These are phyloP conservation scores for Blastomussa wellsi DNA, from an alignment of 92 coral and sea anemone species.

Conservation along the genomic window DNA sequence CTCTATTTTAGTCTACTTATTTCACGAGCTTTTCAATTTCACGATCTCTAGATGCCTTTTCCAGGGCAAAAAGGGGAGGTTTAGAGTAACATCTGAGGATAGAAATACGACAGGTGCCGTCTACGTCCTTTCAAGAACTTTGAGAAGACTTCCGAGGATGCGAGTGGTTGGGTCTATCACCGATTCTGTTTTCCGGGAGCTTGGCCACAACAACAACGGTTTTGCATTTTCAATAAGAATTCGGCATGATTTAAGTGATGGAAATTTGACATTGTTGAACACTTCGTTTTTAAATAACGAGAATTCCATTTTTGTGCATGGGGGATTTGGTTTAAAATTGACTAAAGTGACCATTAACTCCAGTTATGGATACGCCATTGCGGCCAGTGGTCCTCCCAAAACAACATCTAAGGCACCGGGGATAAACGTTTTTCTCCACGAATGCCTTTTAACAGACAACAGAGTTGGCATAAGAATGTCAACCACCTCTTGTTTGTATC, in stretches of 20 bases:
- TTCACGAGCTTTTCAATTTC: neutral
- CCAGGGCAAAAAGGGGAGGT: neutral
- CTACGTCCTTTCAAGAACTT: neutral
- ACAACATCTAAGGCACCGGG: neutral
- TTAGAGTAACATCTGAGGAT: neutral
- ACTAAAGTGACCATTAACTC: neutral
- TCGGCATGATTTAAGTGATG: neutral
- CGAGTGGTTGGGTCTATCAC: neutral
- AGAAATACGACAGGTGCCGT: neutral
- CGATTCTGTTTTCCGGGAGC: neutral
- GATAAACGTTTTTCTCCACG: neutral
- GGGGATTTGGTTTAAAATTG: neutral
- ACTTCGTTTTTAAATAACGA: slow-evolving; percentile 4
- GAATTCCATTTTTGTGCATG: neutral
- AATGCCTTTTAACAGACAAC: slow-evolving; percentile 5
- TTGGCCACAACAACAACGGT: neutral
- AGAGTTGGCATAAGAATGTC: slow-evolving; percentile 11
- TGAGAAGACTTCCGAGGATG: neutral
- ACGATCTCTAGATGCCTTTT: slow-evolving; percentile 16
- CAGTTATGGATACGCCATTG: neutral
- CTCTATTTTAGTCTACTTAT: neutral
- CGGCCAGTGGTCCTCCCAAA: slow-evolving; percentile 14
- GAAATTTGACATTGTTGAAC: neutral
- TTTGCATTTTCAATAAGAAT: neutral
- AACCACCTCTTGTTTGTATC: neutral